Percentiles rank a stretch among this genome's conserved stretches.
Evolutionary conservation across 2,888 invertebrate species (phyloP).

Genomic region (Drosophila mulleri): DNA sequence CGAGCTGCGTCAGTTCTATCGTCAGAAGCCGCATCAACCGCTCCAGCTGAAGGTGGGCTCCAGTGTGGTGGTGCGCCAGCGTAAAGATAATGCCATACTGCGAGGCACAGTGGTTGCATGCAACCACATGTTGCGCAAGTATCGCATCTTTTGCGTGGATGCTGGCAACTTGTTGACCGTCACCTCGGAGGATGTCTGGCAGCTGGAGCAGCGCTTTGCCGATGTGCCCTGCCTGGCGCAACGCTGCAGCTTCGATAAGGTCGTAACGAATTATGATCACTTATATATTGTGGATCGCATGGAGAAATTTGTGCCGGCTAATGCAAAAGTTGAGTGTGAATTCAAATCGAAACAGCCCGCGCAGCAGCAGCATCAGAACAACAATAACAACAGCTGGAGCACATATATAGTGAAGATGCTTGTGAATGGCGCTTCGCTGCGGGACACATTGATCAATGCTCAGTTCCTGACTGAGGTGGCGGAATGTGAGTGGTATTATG

Average conservation of each 20-base stretch:
- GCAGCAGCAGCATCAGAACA: slow-evolving; percentile 25
- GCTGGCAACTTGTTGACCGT: slow-evolving; percentile 90
- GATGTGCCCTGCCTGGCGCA: slow-evolving; percentile 90
- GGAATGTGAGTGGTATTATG: slow-evolving; percentile 61
- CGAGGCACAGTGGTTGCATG: slow-evolving; percentile 88
- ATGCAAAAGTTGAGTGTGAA: slow-evolving; percentile 80
- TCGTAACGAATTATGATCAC: slow-evolving; percentile 87
- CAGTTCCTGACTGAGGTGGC: slow-evolving; percentile 78
- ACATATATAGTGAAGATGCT: slow-evolving; percentile 82
- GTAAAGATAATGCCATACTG: slow-evolving; percentile 90
- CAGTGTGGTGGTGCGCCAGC: slow-evolving; percentile 89
- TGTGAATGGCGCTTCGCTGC: slow-evolving; percentile 81
- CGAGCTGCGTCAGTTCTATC: slow-evolving; percentile 89
- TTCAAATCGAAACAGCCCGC: slow-evolving; percentile 72
- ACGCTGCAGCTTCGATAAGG: slow-evolving; percentile 88
- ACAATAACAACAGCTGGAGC: slow-evolving; percentile 27
- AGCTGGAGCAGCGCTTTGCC: slow-evolving; percentile 88
- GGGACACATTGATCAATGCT: slow-evolving; percentile 75
- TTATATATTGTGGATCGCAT: slow-evolving; percentile 83
- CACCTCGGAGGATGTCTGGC: slow-evolving; percentile 88
- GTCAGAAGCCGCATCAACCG: slow-evolving; percentile 83
- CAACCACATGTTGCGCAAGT: slow-evolving; percentile 87
- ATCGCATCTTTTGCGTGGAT: slow-evolving; percentile 90
- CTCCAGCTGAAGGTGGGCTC: slow-evolving; percentile 86
- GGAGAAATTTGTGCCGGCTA: slow-evolving; percentile 82